phyloP scores from a whole-genome alignment of 2,888 invertebrate genomes.

The Rhynchonema sp. region DNA sequence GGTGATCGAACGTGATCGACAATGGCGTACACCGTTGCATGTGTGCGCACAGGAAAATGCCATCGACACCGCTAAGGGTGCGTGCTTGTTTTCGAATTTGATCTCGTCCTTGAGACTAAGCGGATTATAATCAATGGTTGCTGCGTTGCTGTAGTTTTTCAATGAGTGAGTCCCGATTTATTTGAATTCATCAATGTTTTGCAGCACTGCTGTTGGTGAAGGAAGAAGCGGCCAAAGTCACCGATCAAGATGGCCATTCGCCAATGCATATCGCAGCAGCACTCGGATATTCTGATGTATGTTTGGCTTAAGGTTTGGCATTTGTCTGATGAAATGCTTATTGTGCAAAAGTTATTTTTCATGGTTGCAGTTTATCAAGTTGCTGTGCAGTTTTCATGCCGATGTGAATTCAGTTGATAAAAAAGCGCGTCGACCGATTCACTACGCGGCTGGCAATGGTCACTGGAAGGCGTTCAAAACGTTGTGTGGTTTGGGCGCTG shows the following conservation, averaged over 20 bases:
- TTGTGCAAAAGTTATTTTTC: not conserved
- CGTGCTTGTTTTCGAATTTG: not conserved
- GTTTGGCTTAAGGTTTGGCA: too few species aligned
- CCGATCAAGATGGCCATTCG: not conserved
- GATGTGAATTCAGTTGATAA: slow-evolving; percentile 39
- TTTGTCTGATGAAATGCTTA: too few species aligned
- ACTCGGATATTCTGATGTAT: not conserved
- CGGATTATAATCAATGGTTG: too few species aligned
- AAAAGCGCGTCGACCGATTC: slow-evolving; percentile 43
- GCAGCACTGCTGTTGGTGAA: not conserved
- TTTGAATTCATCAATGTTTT: not conserved
- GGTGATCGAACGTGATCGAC: slow-evolving; percentile 41
- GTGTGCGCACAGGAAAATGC: slow-evolving; percentile 11
- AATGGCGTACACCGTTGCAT: slow-evolving; percentile 44
- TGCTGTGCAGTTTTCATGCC: slow-evolving; percentile 38
- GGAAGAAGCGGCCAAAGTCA: not conserved
- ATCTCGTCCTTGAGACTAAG: too few species aligned
- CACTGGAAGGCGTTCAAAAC: too few species aligned
- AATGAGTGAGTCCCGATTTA: too few species aligned
- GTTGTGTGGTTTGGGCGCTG: too few species aligned
- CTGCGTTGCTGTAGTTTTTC: too few species aligned
- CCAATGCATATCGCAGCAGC: not conserved
- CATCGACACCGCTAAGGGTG: not conserved
- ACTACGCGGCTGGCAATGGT: slow-evolving; percentile 47
- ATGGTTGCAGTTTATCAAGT: slow-evolving; percentile 28